Percentiles rank a stretch among this genome's conserved stretches.
Evolutionary conservation across 1,140 invertebrate species (phyloP).

Genomic region (Thaumetopoea pityocampa): DNA sequence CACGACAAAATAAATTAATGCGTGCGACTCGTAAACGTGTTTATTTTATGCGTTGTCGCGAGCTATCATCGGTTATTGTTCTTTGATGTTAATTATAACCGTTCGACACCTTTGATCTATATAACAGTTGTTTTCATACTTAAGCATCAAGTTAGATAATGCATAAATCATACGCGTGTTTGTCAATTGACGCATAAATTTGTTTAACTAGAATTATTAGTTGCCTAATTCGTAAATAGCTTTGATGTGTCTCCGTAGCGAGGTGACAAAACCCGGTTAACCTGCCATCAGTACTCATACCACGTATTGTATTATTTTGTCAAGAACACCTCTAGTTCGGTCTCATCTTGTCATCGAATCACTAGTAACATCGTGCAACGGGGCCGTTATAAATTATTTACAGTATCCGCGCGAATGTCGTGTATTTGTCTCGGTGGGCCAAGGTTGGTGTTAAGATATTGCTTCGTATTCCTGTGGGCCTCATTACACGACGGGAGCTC

Average conservation of each 20-base stretch:
- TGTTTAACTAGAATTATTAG: slow-evolving; percentile 27
- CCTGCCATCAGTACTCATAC: slow-evolving; percentile 49
- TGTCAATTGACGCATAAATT: slow-evolving; percentile 22
- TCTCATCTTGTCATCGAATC: slow-evolving; percentile 45
- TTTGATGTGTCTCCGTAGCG: slow-evolving; percentile 37
- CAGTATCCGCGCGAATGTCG: slow-evolving; percentile 58
- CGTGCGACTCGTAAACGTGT: slow-evolving; percentile 42
- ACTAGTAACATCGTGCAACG: slow-evolving; percentile 49
- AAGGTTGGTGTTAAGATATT: slow-evolving; percentile 72
- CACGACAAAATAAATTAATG: slow-evolving; percentile 60
- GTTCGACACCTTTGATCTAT: slow-evolving; percentile 45
- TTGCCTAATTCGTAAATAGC: slow-evolving; percentile 25
- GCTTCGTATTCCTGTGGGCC: slow-evolving; percentile 66
- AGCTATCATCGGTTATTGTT: slow-evolving; percentile 40
- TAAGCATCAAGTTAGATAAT: slow-evolving; percentile 12
- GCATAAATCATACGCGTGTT: slow-evolving; percentile 26
- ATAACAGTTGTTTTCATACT: slow-evolving; percentile 19
- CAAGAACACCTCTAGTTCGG: slow-evolving; percentile 38
- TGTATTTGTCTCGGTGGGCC: slow-evolving; percentile 65
- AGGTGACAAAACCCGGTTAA: slow-evolving; percentile 34
- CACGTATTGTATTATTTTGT: slow-evolving; percentile 39
- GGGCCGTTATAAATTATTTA: slow-evolving; percentile 71
- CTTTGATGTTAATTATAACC: slow-evolving; percentile 48
- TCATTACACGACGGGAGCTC: slow-evolving; percentile 57
- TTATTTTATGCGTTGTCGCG: slow-evolving; percentile 41